These are phyloP conservation scores for Papilio protenor DNA, from an alignment of 2,888 invertebrate species.

Conservation along the genomic window DNA sequence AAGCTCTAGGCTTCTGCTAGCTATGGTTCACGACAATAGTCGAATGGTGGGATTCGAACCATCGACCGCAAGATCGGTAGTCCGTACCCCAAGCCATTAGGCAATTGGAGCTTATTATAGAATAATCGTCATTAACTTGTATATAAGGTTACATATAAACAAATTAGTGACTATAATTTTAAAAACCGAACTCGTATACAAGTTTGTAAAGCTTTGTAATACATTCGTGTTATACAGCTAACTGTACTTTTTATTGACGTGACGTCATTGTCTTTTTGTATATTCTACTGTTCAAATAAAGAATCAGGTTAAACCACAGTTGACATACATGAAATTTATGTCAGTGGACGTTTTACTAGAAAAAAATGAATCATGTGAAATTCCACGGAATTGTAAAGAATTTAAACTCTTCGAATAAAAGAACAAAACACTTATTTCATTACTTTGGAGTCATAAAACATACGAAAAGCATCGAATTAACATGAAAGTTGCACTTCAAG, in stretches of 20 bases:
- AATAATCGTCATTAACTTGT: too few relatives aligned
- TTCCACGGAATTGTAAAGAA: not conserved
- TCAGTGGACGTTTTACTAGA: slow-evolving; percentile 1
- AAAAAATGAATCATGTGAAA: not conserved
- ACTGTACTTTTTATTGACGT: not conserved
- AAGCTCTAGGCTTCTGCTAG: too few relatives aligned
- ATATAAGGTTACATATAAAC: too few relatives aligned
- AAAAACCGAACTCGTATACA: too few relatives aligned
- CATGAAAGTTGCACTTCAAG: not conserved
- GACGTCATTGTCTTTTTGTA: not conserved
- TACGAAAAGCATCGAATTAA: not conserved
- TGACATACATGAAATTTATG: not conserved
- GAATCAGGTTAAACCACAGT: slow-evolving; percentile 2
- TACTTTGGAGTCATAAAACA: not conserved
- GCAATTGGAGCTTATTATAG: too few relatives aligned
- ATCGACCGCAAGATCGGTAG: too few relatives aligned
- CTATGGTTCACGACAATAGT: too few relatives aligned
- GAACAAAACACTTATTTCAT: not conserved
- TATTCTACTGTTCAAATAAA: not conserved
- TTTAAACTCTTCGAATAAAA: not conserved
- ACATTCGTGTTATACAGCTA: not conserved
- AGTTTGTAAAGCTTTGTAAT: too few relatives aligned
- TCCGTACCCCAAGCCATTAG: too few relatives aligned
- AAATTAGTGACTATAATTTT: too few relatives aligned
- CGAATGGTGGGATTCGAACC: too few relatives aligned